Conservation (phyloP, 35 echinoderm and acorn worm species). For the Strongylocentrotus purpuratus region DNA sequence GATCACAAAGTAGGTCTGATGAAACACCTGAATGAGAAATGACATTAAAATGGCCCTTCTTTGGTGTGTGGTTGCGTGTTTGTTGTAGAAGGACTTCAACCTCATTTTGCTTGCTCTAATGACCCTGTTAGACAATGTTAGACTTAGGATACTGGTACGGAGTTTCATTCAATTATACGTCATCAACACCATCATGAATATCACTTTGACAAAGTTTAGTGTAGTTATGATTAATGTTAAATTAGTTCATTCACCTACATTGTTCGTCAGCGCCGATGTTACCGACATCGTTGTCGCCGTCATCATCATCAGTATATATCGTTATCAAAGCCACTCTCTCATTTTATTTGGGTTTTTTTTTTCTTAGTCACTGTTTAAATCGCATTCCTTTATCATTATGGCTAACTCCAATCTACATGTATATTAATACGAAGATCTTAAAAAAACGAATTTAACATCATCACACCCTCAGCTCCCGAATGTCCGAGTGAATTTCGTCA, state of each 20-base stretch:
- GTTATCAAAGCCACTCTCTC: neutral
- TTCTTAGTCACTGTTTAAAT: no score
- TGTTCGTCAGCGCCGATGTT: neutral
- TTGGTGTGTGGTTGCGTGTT: neutral
- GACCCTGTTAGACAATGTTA: neutral
- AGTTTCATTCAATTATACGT: slow-evolving; percentile 11
- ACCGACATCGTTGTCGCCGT: neutral
- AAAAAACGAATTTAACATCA: no score
- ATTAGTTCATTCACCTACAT: neutral
- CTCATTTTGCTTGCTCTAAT: neutral
- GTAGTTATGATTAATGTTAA: neutral
- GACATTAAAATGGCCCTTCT: neutral
- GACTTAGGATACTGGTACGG: neutral
- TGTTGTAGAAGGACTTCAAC: neutral
- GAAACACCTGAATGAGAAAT: neutral
- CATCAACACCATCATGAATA: neutral
- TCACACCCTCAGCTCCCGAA: no score
- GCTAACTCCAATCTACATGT: no score
- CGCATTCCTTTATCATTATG: no score
- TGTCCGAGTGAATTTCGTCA: no score
- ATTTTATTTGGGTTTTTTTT: neutral
- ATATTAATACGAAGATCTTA: no score
- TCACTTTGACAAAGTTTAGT: neutral
- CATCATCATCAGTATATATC: neutral
- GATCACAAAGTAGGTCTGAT: neutral